A percentile compares a stretch with the other conserved stretches of the same genome.
phyloP scores from a whole-genome alignment of 2,113 vertebrate genomes.

The Cynoglossus semilaevis region DNA sequence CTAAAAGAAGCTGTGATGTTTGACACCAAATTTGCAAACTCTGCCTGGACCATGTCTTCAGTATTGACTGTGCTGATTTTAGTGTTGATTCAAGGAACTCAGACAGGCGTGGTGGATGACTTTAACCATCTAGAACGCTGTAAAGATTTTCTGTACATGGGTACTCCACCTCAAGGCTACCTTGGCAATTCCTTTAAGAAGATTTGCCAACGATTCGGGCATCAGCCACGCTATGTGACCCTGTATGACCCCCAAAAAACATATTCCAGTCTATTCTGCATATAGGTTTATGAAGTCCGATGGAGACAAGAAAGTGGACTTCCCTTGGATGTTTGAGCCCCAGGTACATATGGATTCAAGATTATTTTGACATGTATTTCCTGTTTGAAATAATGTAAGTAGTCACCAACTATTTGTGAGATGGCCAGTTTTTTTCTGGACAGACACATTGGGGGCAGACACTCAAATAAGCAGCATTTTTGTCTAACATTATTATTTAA shows the following conservation, averaged over 20 bases:
- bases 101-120: constrained; percentile 61
- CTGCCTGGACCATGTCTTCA: constrained; percentile 4
- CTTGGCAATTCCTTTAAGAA: constrained; percentile 55
- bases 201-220: constrained; percentile 70
- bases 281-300: constrained; percentile 75
- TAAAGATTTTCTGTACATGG: constrained; percentile 71
- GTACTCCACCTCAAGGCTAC: constrained; percentile 70
- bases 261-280: constrained; percentile 69
- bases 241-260: constrained; percentile 64
- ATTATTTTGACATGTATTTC: too few relatives aligned
- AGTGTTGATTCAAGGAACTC: constrained; percentile 18
- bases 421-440: too few relatives aligned
- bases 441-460: too few relatives aligned
- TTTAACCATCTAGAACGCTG: constrained; percentile 68
- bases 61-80: constrained; percentile 9
- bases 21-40: not conserved
- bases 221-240: constrained; percentile 65
- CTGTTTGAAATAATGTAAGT: not conserved
- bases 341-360: constrained; percentile 52
- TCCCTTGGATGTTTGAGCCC: constrained; percentile 77
- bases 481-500: too few relatives aligned
- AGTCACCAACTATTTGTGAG: not conserved
- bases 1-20: constrained; percentile 26
- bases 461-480: too few relatives aligned
- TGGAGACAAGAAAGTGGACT: constrained; percentile 69